phyloP scores from a whole-genome alignment of 2,888 invertebrate genomes.

The Mythimna lalbum region DNA sequence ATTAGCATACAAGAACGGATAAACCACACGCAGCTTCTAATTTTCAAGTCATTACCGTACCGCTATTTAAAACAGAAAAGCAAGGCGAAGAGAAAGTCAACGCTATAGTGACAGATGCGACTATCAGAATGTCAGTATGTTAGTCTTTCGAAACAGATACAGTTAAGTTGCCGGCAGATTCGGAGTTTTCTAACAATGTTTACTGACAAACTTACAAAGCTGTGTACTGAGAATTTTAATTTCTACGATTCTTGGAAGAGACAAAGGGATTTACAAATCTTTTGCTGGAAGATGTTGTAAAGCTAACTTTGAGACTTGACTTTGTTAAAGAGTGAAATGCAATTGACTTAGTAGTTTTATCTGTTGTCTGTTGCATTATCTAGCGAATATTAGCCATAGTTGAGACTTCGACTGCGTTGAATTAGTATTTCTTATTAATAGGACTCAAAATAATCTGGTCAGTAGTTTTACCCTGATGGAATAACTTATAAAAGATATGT shows the following conservation, averaged over 20 bases:
- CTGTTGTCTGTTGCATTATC: not conserved
- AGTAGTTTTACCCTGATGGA: too few relatives aligned
- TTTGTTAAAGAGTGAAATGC: not conserved
- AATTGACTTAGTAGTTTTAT: not conserved
- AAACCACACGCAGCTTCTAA: slow-evolving; percentile 37
- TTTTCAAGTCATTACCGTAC: slow-evolving; percentile 57
- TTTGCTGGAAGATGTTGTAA: slow-evolving; percentile 22
- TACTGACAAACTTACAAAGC: slow-evolving; percentile 59
- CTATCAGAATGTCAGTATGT: slow-evolving; percentile 45
- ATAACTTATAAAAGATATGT: too few relatives aligned
- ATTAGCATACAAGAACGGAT: slow-evolving; percentile 47
- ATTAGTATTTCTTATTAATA: too few relatives aligned
- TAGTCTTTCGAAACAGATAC: slow-evolving; percentile 56
- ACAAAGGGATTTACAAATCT: slow-evolving; percentile 32
- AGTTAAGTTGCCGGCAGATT: slow-evolving; percentile 59
- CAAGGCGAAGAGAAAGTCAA: slow-evolving; percentile 57
- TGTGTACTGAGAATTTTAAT: slow-evolving; percentile 61
- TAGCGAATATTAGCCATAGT: not conserved
- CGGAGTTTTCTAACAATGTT: slow-evolving; percentile 58
- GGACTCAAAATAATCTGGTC: too few relatives aligned
- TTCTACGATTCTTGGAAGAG: slow-evolving; percentile 55
- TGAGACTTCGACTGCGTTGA: too few relatives aligned
- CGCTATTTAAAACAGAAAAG: slow-evolving; percentile 56
- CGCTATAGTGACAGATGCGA: slow-evolving; percentile 48
- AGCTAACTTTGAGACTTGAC: not conserved